Base-by-base conservation (phyloP, 1,140 invertebrate genomes). In the Calephelis virginiensis region DNA sequence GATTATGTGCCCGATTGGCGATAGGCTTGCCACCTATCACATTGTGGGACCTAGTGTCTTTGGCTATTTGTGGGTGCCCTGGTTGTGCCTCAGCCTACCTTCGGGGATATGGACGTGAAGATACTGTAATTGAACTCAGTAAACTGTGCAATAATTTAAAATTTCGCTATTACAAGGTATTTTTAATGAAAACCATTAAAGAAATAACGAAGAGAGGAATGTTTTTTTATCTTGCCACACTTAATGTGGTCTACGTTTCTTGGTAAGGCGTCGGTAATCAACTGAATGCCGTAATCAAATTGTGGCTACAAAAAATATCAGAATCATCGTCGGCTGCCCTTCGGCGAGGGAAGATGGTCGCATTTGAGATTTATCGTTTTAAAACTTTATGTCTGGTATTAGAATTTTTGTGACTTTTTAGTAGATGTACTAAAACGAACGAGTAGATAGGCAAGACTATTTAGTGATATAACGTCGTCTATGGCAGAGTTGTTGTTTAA, bases 261-360 rank as follows among this genome's bases (percentile, higher is more conserved):
- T 69, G 66, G 71, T 68, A 77, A 79, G 68, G 69, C 68, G 66
- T 53, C 63, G 67, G 75, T 67, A 82, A 85, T 85, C 77, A 82
- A 78, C 70, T 71, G 70, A 70, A 69, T 72, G 76, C 75, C 64
- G 72, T 78, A 84, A 84, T 82, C 82, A 83, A 84, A 84, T 81
- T 75, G 75, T 68, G 65, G 65, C 68, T 67, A 82, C 75, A 85
- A 85, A 85, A 83, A 85, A 83, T 73, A 78, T 80, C 71, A 71
- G 76, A 82, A 83, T 83, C 80, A 82, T 81, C 73, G 69, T 67
- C 64, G 68, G 62, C 65, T 14, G 59, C 47, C 56, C 49, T 59
- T 12, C 17, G 12, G 49, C 65, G 28, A 40, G 28, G 49, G 66
- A 53, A 67, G 56, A 56, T 56, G 17, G 50, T 56, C 28, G 50